phyloP scores from a whole-genome alignment of 2,888 invertebrate genomes.

The Bhutanitis thaidina region DNA sequence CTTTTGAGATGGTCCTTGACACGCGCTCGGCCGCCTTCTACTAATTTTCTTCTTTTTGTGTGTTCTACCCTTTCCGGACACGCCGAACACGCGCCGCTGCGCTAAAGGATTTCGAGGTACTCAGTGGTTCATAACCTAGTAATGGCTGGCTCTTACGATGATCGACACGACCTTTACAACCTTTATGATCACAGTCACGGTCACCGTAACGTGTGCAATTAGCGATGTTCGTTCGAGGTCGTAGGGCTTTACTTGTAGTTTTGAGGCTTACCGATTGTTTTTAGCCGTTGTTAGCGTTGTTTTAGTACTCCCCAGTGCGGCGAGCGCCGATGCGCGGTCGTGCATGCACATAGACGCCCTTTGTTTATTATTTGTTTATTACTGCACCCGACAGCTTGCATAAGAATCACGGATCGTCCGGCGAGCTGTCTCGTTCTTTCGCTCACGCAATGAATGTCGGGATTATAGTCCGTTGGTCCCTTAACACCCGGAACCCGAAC shows the following conservation, averaged over 20 bases:
- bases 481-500: slow-evolving; percentile 57
- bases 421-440: slow-evolving; percentile 68
- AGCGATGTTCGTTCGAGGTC: slow-evolving; percentile 75
- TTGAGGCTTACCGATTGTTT: slow-evolving; percentile 80
- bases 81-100: slow-evolving; percentile 84
- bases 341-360: slow-evolving; percentile 78
- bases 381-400: slow-evolving; percentile 78
- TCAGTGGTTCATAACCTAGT: slow-evolving; percentile 77
- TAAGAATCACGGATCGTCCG: slow-evolving; percentile 64
- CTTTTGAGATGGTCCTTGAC: slow-evolving; percentile 96
- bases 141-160: slow-evolving; percentile 73
- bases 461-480: slow-evolving; percentile 39
- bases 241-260: slow-evolving; percentile 81
- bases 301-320: slow-evolving; percentile 77
- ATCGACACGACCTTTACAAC: slow-evolving; percentile 62
- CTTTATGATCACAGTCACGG: slow-evolving; percentile 60
- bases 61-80: slow-evolving; percentile 86
- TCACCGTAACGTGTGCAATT: slow-evolving; percentile 57
- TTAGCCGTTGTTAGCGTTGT: slow-evolving; percentile 80
- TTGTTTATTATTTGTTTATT: slow-evolving; percentile 76
- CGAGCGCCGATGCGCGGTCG: slow-evolving; percentile 69
- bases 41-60: slow-evolving; percentile 84
- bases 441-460: slow-evolving; percentile 59
- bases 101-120: slow-evolving; percentile 93
- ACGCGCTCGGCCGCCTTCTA: slow-evolving; percentile 76